Percentiles rank a stretch among this genome's conserved stretches.
These are phyloP conservation scores for Folsomia manolachei DNA, from an alignment of 2,888 invertebrate genomes.

Conservation along the genomic window DNA sequence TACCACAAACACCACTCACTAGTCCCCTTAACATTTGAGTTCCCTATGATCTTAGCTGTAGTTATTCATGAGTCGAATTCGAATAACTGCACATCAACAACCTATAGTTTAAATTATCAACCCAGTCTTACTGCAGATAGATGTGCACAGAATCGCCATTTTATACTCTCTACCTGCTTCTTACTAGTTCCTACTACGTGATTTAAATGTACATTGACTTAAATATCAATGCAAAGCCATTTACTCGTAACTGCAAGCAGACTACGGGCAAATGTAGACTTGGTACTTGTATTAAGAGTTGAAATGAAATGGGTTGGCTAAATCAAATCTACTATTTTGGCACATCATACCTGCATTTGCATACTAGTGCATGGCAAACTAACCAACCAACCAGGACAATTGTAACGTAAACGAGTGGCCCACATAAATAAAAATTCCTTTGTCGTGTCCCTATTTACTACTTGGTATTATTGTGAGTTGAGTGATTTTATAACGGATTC, in stretches of 20 bases:
- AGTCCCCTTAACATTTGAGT: neutral
- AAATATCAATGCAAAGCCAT: too few relatives aligned
- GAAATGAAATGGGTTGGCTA: neutral
- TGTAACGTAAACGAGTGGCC: conserved; percentile 2
- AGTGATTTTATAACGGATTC: too few relatives aligned
- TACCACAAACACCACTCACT: neutral
- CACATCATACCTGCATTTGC: neutral
- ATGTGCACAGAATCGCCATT: neutral
- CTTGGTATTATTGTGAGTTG: too few relatives aligned
- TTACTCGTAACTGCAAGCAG: too few relatives aligned
- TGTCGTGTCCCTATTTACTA: neutral
- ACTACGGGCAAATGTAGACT: too few relatives aligned
- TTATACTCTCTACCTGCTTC: neutral
- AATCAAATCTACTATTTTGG: neutral
- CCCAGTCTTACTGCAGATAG: too few relatives aligned
- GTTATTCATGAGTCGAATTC: neutral
- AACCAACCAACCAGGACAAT: neutral
- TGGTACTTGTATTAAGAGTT: neutral
- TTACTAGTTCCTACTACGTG: neutral
- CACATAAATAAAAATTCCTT: conserved; percentile 5
- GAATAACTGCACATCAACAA: conserved; percentile 3
- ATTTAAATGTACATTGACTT: too few relatives aligned
- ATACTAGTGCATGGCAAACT: too few relatives aligned
- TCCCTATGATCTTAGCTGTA: neutral
- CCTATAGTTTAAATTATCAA: neutral